Evolutionary conservation across 2,888 invertebrate genomes (phyloP).

Genomic region (Branchellion lobata): DNA sequence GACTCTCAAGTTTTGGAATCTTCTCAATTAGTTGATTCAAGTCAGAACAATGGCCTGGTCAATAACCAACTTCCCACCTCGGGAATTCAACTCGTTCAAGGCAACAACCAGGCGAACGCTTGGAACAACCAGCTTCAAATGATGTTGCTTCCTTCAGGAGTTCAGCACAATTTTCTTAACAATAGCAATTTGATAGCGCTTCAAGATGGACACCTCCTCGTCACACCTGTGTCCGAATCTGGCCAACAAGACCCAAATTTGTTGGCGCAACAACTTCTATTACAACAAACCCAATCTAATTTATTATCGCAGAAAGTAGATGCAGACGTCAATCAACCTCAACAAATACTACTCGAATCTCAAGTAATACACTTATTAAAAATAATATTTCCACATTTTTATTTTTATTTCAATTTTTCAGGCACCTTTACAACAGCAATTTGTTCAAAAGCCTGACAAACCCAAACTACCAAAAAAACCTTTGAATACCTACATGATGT

Average conservation of each 20-base stretch:
- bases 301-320: conserved; percentile 30
- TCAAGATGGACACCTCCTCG: conserved; percentile 43
- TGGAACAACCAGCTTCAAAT: conserved; percentile 44
- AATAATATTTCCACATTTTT: background rate
- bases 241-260: conserved; percentile 25
- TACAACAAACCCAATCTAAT: conserved; percentile 30
- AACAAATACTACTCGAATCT: conserved; percentile 36
- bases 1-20: conserved; percentile 24
- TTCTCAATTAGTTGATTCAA: conserved; percentile 35
- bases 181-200: conserved; percentile 41
- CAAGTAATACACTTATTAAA: conserved; percentile 14
- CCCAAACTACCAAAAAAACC: conserved; percentile 52
- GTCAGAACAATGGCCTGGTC: conserved; percentile 22
- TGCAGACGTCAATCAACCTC: conserved; percentile 20
- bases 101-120: conserved; percentile 40
- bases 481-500: conserved; percentile 53
- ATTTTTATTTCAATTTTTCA: background rate
- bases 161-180: conserved; percentile 33
- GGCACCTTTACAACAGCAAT: background rate
- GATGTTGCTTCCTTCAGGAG: conserved; percentile 46
- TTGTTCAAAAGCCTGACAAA: conserved; percentile 33
- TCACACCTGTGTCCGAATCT: conserved; percentile 40
- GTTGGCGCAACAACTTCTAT: background rate
- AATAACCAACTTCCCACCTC: conserved; percentile 24
- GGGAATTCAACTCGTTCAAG: conserved; percentile 33